A percentile compares a stretch with the other conserved stretches of the same genome.
Evolutionary conservation across 1,140 invertebrate species (phyloP).

Genomic region (Drosophila orosa): DNA sequence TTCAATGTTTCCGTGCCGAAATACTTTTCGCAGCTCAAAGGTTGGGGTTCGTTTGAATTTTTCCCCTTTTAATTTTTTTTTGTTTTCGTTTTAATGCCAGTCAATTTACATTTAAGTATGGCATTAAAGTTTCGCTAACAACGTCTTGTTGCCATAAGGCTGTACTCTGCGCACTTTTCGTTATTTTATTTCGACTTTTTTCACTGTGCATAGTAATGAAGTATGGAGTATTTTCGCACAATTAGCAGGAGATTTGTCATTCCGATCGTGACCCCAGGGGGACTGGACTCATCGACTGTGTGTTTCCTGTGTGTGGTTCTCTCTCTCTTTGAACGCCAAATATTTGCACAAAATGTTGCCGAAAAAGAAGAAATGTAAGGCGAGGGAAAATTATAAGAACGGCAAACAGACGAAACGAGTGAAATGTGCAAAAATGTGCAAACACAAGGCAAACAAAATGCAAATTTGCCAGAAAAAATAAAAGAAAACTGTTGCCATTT

Average conservation of each 20-base stretch:
- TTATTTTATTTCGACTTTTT: constrained; percentile 4
- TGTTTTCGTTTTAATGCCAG: background rate
- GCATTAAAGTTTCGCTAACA: constrained; percentile 15
- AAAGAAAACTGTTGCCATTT: constrained; percentile 16
- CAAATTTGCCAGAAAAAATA: constrained; percentile 53
- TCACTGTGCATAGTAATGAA: constrained; percentile 2
- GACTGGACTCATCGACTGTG: background rate
- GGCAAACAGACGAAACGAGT: constrained; percentile 58
- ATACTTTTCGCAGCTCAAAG: constrained; percentile 10
- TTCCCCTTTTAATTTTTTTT: background rate
- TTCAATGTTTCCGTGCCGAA: constrained; percentile 4
- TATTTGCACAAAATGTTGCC: constrained; percentile 70
- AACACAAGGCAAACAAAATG: constrained; percentile 70
- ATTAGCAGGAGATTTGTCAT: constrained; percentile 21
- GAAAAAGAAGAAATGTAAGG: constrained; percentile 23
- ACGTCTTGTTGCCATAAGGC: constrained; percentile 10
- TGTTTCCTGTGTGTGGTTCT: constrained; percentile 23
- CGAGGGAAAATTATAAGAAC: constrained; percentile 49
- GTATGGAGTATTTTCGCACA: constrained; percentile 14
- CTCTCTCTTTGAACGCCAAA: constrained; percentile 46
- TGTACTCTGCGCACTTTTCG: constrained; percentile 4
- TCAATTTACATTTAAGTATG: constrained; percentile 20
- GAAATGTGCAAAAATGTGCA: constrained; percentile 48
- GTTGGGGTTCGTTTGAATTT: constrained; percentile 7
- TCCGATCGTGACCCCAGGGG: constrained; percentile 15